Evolutionary conservation across 1,140 invertebrate genomes (phyloP), one percentile per base, ranked within the genome.

Genomic region (Cataglyphis hispanica): DNA sequence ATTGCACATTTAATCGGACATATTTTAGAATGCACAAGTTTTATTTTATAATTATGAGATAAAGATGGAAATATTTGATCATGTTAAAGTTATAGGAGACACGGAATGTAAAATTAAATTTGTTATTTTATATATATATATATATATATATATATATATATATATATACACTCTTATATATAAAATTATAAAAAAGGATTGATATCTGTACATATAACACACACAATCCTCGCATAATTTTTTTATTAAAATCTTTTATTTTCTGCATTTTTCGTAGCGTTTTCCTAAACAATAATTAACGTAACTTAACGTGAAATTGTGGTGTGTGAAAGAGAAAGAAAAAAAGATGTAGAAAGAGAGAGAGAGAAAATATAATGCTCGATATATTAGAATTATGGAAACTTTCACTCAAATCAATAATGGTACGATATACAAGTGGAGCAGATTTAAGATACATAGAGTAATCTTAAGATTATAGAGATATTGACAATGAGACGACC

Each of bases 281-380:
- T 89, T 76, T 90, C 86, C 89, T 93, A 92, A 92, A 93, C 90
- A 91, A 92, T 93, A 93, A 91, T 93, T 91, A 92, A 93, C 92
- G 87, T 92, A 93, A 91, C 87, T 86, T 91, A 91, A 92, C 92
- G 80, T 80, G 90, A 92, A 92, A 76, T 86, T 60, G 90, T 87
- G 80, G 66, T 60, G 50, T 72, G 69, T 27, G 27, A 50, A 16
- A 50, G 1, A 50, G 46, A 19, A 19, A 50, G 13, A 50, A 19
- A 19, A 50, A 13, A 2, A 43, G 40, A 43, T 43, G 10, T 10
- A 43, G 40, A 46, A 19, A 34, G 16, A 34, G 63, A 77, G 19
- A 53, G 5, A 69, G 74, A 58, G 27, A 88, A 78, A 84, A 22
- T 87, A 85, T 85, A 74, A 85, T 74, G 46, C 22, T 87, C 46